Evolutionary conservation across 1,140 invertebrate species (phyloP).

Genomic region (Batillaria attramentaria): DNA sequence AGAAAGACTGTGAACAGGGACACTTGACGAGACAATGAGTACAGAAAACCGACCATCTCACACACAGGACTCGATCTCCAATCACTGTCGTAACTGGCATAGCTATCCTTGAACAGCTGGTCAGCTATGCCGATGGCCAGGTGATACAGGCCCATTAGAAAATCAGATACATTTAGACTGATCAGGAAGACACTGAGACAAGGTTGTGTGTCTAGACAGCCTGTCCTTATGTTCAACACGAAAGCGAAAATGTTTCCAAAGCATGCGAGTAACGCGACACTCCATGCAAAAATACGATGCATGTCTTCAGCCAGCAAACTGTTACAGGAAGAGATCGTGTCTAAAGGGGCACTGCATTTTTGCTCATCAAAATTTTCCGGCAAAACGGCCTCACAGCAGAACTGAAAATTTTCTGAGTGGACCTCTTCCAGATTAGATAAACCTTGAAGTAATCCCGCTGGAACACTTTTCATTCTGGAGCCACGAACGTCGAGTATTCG

Average conservation of each 20-base stretch:
- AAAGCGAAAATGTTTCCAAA: slow-evolving; percentile 41
- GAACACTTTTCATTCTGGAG: slow-evolving; percentile 27
- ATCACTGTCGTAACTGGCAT: slow-evolving; percentile 27
- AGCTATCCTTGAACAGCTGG: slow-evolving; percentile 47
- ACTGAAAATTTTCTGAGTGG: slow-evolving; percentile 35
- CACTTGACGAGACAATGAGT: no score
- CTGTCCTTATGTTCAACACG: slow-evolving; percentile 12
- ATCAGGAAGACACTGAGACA: slow-evolving; percentile 46
- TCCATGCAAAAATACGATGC: slow-evolving; percentile 42
- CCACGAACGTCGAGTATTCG: slow-evolving; percentile 21
- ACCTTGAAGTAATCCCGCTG: slow-evolving; percentile 22
- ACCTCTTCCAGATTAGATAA: slow-evolving; percentile 22
- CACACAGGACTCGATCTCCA: slow-evolving; percentile 55
- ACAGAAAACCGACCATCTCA: slow-evolving; percentile 53
- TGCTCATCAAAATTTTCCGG: slow-evolving; percentile 24
- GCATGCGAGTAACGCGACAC: slow-evolving; percentile 42
- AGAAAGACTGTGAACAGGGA: no score
- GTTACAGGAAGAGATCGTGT: slow-evolving; percentile 50
- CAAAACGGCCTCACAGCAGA: slow-evolving; percentile 44
- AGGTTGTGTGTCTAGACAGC: slow-evolving; percentile 29
- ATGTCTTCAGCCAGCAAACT: slow-evolving; percentile 38
- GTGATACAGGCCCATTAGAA: slow-evolving; percentile 33
- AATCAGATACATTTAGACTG: slow-evolving; percentile 40
- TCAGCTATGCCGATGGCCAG: slow-evolving; percentile 30
- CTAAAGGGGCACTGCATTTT: slow-evolving; percentile 29